Conservation (phyloP, 2,888 invertebrate genomes). For the Proisotoma minuta region DNA sequence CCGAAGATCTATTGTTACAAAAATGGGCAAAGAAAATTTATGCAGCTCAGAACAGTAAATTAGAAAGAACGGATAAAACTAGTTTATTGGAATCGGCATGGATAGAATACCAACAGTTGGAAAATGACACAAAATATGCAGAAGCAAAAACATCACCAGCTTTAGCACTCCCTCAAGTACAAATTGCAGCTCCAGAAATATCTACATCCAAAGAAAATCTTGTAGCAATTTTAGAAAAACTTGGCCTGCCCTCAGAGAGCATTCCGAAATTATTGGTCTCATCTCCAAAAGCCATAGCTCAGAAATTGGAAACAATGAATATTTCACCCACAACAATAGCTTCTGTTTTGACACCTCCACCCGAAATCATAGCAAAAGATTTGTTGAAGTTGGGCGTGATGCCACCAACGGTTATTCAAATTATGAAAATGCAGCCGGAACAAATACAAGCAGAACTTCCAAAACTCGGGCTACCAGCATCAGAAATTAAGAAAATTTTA, state of each 20-base stretch:
- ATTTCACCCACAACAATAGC: no score
- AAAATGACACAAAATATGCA: not conserved
- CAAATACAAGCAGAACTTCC: not conserved
- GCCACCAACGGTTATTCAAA: not conserved
- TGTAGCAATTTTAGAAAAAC: not conserved
- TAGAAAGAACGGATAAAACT: slow-evolving; percentile 10
- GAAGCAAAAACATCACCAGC: no score
- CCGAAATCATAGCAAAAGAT: no score
- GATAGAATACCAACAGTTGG: slow-evolving; percentile 20
- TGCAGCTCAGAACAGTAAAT: slow-evolving; percentile 4
- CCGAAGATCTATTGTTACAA: slow-evolving; percentile 17
- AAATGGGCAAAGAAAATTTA: slow-evolving; percentile 27
- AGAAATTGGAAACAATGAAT: no score
- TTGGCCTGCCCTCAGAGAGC: no score
- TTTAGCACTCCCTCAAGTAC: no score
- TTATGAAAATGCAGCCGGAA: not conserved
- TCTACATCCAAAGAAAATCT: not conserved
- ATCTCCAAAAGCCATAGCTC: not conserved
- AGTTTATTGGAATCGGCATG: slow-evolving; percentile 23
- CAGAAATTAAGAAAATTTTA: not conserved
- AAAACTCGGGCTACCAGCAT: not conserved
- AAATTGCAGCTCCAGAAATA: not conserved
- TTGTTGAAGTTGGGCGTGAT: not conserved
- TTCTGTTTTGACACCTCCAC: no score
- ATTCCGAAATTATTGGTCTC: no score